Conservation (phyloP, 2,888 invertebrate genomes). For the Tetranychus piercei region DNA sequence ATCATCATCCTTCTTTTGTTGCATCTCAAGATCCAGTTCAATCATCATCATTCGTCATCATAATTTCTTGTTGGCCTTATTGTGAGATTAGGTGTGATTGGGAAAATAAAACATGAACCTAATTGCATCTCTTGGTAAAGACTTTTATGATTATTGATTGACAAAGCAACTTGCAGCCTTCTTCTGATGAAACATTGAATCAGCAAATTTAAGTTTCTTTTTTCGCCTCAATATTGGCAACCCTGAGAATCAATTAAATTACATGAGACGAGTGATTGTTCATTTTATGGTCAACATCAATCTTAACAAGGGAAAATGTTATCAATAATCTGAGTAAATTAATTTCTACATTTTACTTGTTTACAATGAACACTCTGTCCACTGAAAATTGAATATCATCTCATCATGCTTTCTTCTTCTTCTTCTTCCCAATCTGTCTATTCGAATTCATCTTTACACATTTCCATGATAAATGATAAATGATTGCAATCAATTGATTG, state of each 20-base stretch:
- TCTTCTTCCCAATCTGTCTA: neutral
- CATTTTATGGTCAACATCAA: neutral
- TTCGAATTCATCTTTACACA: too few relatives aligned
- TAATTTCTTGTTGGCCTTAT: too few relatives aligned
- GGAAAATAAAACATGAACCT: too few relatives aligned
- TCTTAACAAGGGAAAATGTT: neutral
- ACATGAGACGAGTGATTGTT: neutral
- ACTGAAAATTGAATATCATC: neutral
- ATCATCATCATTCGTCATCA: too few relatives aligned
- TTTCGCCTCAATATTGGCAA: neutral
- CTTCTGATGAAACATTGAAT: too few relatives aligned
- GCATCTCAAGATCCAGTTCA: too few relatives aligned
- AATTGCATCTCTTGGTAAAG: too few relatives aligned
- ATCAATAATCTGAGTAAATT: neutral
- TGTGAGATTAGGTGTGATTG: too few relatives aligned
- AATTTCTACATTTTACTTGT: neutral
- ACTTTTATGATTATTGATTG: too few relatives aligned
- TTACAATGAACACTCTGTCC: neutral
- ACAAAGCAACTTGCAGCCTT: too few relatives aligned
- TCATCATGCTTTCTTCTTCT: neutral
- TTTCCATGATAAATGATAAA: neutral
- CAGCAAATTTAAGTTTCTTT: too few relatives aligned
- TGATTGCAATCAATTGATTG: neutral
- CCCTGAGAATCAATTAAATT: neutral
- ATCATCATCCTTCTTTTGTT: too few relatives aligned